These are phyloP conservation scores for Misgurnus anguillicaudatus DNA, from an alignment of 2,113 vertebrate genomes.

Conservation along the genomic window DNA sequence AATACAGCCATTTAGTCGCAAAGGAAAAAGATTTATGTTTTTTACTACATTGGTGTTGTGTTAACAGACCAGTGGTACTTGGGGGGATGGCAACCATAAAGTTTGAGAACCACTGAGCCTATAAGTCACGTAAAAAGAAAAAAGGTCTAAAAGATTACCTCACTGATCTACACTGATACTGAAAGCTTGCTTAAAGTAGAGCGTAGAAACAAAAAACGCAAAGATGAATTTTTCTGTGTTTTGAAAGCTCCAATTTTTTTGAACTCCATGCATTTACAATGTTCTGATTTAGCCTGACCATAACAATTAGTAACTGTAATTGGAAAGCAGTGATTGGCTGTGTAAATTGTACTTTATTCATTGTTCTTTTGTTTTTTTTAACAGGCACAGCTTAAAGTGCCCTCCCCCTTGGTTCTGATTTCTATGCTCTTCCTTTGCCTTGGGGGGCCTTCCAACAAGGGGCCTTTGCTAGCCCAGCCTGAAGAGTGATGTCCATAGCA, in stretches of 20 bases:
- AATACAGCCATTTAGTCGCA: too few species aligned
- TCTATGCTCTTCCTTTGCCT: slow-evolving; percentile 82
- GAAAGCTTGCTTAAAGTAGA: slow-evolving; percentile 30
- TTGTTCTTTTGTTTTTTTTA: slow-evolving; percentile 54
- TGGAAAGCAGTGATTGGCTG: slow-evolving; percentile 41
- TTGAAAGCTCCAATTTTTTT: not conserved
- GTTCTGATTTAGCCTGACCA: not conserved
- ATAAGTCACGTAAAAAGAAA: slow-evolving; percentile 44
- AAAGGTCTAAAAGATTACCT: slow-evolving; percentile 57
- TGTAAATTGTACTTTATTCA: slow-evolving; percentile 37
- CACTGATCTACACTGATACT: slow-evolving; percentile 48
- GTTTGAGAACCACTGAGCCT: too few species aligned
- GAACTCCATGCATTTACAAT: too few species aligned
- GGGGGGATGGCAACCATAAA: too few species aligned
- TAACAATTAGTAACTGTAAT: not conserved
- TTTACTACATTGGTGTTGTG: too few species aligned
- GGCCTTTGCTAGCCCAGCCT: slow-evolving; percentile 76
- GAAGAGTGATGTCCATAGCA: slow-evolving; percentile 82
- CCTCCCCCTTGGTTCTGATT: slow-evolving; percentile 80
- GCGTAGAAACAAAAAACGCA: slow-evolving; percentile 3
- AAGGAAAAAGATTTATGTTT: too few species aligned
- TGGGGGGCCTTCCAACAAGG: slow-evolving; percentile 77
- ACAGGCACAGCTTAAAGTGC: slow-evolving; percentile 75
- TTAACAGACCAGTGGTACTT: too few species aligned
- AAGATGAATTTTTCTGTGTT: too few species aligned